Conservation (phyloP, 2,888 invertebrate species). For the Lasioglossum villosulum region DNA sequence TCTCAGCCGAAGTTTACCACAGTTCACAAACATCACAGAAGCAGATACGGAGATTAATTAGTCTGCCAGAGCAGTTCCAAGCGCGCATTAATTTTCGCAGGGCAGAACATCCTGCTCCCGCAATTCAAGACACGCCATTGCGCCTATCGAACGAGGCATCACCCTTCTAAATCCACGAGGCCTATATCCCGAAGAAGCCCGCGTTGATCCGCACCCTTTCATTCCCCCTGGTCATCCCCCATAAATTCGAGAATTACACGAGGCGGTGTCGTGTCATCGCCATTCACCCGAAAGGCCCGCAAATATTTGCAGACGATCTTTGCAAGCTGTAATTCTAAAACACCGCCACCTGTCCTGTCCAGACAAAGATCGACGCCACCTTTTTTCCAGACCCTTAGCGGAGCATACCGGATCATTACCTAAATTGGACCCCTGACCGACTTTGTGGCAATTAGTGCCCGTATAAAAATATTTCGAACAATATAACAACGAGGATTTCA, state of each 20-base stretch:
- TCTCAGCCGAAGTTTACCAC: not conserved
- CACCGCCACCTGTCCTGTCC: slow-evolving; percentile 52
- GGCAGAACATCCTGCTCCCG: not conserved
- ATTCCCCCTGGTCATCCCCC: slow-evolving; percentile 56
- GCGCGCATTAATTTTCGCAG: not conserved
- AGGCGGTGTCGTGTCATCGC: slow-evolving; percentile 24
- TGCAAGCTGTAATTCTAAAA: slow-evolving; percentile 67
- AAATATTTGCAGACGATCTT: slow-evolving; percentile 70
- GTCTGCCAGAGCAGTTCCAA: not conserved
- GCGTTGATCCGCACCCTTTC: slow-evolving; percentile 51
- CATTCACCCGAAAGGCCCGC: slow-evolving; percentile 39
- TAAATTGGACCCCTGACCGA: slow-evolving; percentile 43
- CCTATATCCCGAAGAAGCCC: slow-evolving; percentile 23
- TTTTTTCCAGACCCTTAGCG: not conserved
- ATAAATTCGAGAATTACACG: slow-evolving; percentile 68
- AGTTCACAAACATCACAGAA: not conserved
- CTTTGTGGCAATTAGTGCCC: slow-evolving; percentile 68
- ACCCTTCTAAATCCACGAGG: not conserved
- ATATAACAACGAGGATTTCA: not conserved
- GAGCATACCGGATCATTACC: slow-evolving; percentile 42
- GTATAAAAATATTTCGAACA: not conserved
- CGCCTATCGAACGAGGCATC: slow-evolving; percentile 10
- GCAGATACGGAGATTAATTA: not conserved
- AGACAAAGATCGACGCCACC: not conserved
- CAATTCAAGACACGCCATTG: slow-evolving; percentile 2